phyloP scores from a whole-genome alignment of 30 jellyfish, hydroid and myxozoan genomes.

The Aurelia aurita complex sp. Pacific region DNA sequence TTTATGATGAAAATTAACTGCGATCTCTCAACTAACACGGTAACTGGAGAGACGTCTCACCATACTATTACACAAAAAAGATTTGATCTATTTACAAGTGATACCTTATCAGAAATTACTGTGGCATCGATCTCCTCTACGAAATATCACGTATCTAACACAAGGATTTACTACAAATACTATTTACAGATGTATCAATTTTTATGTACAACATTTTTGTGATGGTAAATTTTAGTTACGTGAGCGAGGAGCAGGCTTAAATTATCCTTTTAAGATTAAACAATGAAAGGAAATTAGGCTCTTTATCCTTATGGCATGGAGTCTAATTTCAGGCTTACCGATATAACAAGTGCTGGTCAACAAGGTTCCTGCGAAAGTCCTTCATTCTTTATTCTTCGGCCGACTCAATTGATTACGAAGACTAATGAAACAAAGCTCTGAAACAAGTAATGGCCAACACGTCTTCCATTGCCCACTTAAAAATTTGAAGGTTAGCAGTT shows the following conservation, averaged over 20 bases:
- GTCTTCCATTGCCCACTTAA: no score
- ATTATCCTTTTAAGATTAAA: no score
- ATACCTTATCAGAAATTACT: slow-evolving; percentile 11
- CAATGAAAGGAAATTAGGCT: no score
- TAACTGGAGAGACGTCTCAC: slow-evolving; percentile 1
- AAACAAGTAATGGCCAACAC: no score
- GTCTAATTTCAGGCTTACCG: no score
- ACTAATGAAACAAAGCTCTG: no score
- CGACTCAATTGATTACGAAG: no score
- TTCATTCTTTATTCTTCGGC: no score
- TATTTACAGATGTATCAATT: slow-evolving; percentile 44
- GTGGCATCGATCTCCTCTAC: neutral
- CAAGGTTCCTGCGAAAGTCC: no score
- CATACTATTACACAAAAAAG: slow-evolving; percentile 27
- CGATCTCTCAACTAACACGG: slow-evolving; percentile 8
- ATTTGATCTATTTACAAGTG: slow-evolving; percentile 13
- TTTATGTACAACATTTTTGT: slow-evolving; percentile 20
- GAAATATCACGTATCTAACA: slow-evolving; percentile 11
- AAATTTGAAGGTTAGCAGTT: no score
- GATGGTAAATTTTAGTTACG: neutral
- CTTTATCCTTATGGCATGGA: no score
- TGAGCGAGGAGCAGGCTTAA: neutral
- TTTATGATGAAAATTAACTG: slow-evolving; percentile 38
- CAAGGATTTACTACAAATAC: slow-evolving; percentile 48
- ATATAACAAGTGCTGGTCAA: no score